Evolutionary conservation across 2,797 vertebrate genomes (phyloP), one percentile per base, ranked within the genome.

Genomic region (Macrochelys suwanniensis): DNA sequence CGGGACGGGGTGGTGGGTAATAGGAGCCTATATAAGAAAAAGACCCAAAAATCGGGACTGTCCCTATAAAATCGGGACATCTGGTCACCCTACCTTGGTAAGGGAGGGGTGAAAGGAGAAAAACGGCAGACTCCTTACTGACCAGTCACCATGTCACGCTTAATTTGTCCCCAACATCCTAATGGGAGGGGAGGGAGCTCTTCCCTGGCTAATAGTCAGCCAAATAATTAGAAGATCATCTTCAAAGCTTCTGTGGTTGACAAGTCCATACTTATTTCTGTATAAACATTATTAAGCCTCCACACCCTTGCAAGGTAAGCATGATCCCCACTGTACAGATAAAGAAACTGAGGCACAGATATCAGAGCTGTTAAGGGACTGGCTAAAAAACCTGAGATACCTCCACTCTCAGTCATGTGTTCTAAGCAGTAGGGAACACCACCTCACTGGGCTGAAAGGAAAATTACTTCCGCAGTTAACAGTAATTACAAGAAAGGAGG

Each of bases 311-410:
- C 7, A 76, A 80, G 42, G 82, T 59, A 93, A 82, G 49, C 33
- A 49, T 11, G 33, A 26, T 1, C 76, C 68, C 45, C 53, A 26
- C 17, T 16, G 16, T 61, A 80, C 26, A 56, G 77, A 91, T 15
- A 47, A 31, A 91, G 57, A 79, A 92, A 93, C 45, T 11, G 91
- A 96, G 91, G 61, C 84, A 89, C 80, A 85, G 54, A 65, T 33
- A 19, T 68, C 33, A n/a, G 33, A 37, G 61, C 37, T 21, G 59
- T 5, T n/a, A 84, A 68, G 0, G 0, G 0, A 85, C 84, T 61
- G 53, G 11, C 49, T 88, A 5, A 91, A 83, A 84, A 85, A 37
- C 16, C n/a, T 50, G 25, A n/a, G 78, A 80, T n/a, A n/a, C 17
- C 33, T 89, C 37, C 37, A 81, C 49, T 79, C 82, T 56, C 65